Percentiles rank a stretch among this genome's conserved stretches.
These are phyloP conservation scores for Apistogramma diplotaenia DNA, from an alignment of 2,113 vertebrate species.

Conservation along the genomic window DNA sequence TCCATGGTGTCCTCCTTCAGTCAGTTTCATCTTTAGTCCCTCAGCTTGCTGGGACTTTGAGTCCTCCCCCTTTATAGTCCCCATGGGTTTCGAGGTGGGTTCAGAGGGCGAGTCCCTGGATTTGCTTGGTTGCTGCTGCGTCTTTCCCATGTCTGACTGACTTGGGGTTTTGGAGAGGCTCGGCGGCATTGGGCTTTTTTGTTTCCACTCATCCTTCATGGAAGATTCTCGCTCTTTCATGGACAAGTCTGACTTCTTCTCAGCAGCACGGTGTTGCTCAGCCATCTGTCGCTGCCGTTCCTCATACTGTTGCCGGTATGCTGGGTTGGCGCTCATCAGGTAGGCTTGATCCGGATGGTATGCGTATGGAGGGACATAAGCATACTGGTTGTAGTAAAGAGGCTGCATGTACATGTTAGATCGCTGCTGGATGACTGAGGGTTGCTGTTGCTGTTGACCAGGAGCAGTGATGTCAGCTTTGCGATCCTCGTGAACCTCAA, in stretches of 20 bases:
- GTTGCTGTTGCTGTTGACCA: conserved; percentile 68
- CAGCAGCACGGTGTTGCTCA: conserved; percentile 85
- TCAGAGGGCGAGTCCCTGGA: conserved; percentile 86
- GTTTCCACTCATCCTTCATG: conserved; percentile 97
- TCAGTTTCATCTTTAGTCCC: conserved; percentile 92
- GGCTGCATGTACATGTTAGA: conserved; percentile 99
- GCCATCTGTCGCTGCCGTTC: conserved; percentile 89
- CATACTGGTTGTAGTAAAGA: conserved; percentile 97
- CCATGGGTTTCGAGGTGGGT: conserved; percentile 85
- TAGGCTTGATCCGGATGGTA: conserved; percentile 92
- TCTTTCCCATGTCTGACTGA: conserved; percentile 89
- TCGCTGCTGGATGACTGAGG: conserved; percentile 96
- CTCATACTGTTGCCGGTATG: conserved; percentile 93
- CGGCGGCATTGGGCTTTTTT: conserved; percentile 87
- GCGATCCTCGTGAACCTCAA: conserved; percentile 87
- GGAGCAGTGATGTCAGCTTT: conserved; percentile 81
- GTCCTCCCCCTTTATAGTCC: conserved; percentile 91
- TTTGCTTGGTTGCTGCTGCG: conserved; percentile 79
- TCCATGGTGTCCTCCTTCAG: conserved; percentile 84
- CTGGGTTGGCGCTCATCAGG: conserved; percentile 90
- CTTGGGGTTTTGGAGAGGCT: conserved; percentile 91
- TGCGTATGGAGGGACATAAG: conserved; percentile 91
- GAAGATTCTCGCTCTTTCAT: conserved; percentile 88
- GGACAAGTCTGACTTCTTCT: conserved; percentile 87
- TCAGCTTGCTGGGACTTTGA: conserved; percentile 86